Evolutionary conservation across 2,113 vertebrate species (phyloP), one percentile per base, ranked within the genome.

Genomic region (Neomonachus schauinslandi): DNA sequence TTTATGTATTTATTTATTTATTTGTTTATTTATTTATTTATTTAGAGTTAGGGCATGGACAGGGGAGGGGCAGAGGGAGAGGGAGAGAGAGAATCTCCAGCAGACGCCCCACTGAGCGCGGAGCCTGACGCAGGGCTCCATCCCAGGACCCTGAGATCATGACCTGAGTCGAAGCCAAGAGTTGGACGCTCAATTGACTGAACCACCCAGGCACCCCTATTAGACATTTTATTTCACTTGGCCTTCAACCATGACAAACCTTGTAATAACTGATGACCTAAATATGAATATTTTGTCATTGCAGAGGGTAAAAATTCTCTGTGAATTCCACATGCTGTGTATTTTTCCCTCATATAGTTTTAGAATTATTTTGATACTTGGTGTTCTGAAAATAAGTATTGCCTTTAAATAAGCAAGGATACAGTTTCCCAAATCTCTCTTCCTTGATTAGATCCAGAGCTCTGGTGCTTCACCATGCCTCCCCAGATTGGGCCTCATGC

Each of bases 401-500:
- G 19, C 16, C 63, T 5, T 49, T 77, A 28, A 77, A 3, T 65
- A 39, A 76, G 49, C 63, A 59, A 72, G 13, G 14, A 2, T 15
- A 2, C 11, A 3, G 11, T 42, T 61, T 36, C 57, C 65, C 51
- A 16, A 1, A 6, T 28, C 16, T 10, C 80, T 65, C 36, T n/a
- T 2, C 15, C 12, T 36, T 22, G 28, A 39, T 28, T 67, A 19
- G 31, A 36, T 76, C 49, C 42, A 19, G 6, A 39, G 8, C 42
- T 63, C 46, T 14, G 31, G 12, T 8, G 2, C 26, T 0, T 8
- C 36, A 8, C 53, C 11, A 3, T 4, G 4, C 59, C 39, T 5
- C 13, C 76, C 31, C 13, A 1, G 49, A 0, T 4, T 0, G 39
- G 51, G n/a, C 28, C 36, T 14, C 31, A 2, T 1, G 31, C 9